A percentile compares a stretch with the other conserved stretches of the same genome.
phyloP scores from a whole-genome alignment of 2,113 vertebrate genomes.

The Centropus bengalensis region DNA sequence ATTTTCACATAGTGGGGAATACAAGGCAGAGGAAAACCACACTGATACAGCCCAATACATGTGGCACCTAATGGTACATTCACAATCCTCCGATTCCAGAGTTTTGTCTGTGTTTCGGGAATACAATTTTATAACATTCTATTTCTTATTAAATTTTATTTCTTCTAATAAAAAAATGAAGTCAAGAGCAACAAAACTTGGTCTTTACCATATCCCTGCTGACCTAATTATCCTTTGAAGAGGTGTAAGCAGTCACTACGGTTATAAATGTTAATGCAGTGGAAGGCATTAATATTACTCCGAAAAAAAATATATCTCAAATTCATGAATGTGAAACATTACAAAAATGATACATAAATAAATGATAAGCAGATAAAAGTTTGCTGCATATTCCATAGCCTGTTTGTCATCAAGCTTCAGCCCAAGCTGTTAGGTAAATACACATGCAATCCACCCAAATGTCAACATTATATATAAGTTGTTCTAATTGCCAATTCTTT shows the following conservation, averaged over 20 bases:
- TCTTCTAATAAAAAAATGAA: background rate
- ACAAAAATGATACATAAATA: background rate
- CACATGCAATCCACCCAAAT: accelerated
- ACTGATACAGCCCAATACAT: background rate
- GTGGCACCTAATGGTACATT: background rate
- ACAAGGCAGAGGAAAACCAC: background rate
- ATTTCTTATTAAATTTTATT: conserved; percentile 3
- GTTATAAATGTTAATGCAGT: background rate
- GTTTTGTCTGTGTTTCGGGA: background rate
- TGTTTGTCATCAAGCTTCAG: background rate
- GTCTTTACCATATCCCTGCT: background rate
- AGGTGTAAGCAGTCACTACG: background rate
- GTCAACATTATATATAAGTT: background rate
- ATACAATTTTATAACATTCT: background rate
- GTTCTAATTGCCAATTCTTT: background rate
- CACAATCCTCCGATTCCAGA: background rate
- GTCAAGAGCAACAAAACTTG: background rate
- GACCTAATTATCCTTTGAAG: conserved; percentile 1
- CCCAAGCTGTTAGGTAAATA: background rate
- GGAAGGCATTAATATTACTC: background rate
- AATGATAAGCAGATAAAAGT: background rate
- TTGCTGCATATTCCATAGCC: background rate
- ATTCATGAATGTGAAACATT: background rate
- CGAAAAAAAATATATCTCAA: background rate
- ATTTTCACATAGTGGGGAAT: background rate